phyloP scores from a whole-genome alignment of 2,888 invertebrate species.

The Cylindroiulus punctatus region DNA sequence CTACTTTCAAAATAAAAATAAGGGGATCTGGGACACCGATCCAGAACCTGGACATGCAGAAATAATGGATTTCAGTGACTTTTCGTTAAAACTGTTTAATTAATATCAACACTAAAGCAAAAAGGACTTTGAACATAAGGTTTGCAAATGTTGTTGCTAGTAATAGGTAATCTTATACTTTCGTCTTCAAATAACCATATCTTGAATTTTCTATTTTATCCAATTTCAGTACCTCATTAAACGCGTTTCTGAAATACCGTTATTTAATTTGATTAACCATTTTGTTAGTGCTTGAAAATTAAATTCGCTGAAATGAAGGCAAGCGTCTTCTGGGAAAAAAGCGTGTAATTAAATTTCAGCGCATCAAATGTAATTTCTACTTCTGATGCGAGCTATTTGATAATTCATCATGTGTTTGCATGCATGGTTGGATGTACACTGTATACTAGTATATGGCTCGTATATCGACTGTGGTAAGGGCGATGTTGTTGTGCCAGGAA shows the following conservation, averaged over 20 bases:
- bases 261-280: slow-evolving; percentile 18
- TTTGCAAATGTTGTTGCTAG: no score
- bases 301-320: slow-evolving; percentile 8
- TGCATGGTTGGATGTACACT: background rate
- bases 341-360: background rate
- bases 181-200: no score
- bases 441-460: no score
- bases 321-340: slow-evolving; percentile 18
- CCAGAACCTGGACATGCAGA: no score
- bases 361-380: slow-evolving; percentile 18
- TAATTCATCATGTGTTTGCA: slow-evolving; percentile 18
- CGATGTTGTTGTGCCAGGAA: background rate
- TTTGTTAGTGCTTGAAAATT: background rate
- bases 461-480: background rate
- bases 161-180: no score
- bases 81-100: no score
- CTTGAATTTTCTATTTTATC: no score
- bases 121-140: no score
- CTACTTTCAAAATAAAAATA: background rate
- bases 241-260: background rate
- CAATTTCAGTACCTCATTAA: no score
- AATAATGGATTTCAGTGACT: no score
- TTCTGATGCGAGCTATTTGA: slow-evolving; percentile 1
- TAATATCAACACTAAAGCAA: no score
- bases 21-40: no score